Evolutionary conservation across 1,140 invertebrate genomes (phyloP).

Genomic region (Dendrolimus kikuchii): DNA sequence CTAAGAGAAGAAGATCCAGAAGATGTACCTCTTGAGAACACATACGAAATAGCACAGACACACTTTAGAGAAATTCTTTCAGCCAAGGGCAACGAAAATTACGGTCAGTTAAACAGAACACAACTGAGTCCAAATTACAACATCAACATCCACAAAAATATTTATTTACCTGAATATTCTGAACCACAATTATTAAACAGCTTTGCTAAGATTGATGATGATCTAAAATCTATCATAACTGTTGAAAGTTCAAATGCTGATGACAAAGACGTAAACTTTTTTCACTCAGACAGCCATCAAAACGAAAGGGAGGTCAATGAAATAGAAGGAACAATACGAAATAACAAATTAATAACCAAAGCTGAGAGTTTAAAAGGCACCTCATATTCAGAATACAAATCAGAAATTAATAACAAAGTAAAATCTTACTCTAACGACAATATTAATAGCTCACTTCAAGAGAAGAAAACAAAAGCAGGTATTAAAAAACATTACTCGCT

Average conservation of each 20-base stretch:
- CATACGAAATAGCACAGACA: conserved; percentile 55
- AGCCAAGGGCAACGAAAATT: conserved; percentile 45
- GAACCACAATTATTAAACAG: conserved; percentile 44
- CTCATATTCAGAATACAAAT: conserved; percentile 29
- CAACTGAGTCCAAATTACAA: conserved; percentile 22
- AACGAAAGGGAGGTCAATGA: conserved; percentile 68
- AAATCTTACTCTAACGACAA: conserved; percentile 60
- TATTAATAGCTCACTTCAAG: conserved; percentile 35
- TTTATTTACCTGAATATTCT: conserved; percentile 33
- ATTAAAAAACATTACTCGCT: conserved; percentile 70
- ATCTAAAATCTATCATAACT: conserved; percentile 63
- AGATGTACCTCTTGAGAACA: conserved; percentile 57
- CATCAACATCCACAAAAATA: conserved; percentile 22
- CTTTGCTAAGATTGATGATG: conserved; percentile 57
- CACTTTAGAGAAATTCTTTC: conserved; percentile 54
- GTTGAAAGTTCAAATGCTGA: conserved; percentile 55
- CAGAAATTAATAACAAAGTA: conserved; percentile 36
- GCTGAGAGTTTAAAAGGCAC: conserved; percentile 53
- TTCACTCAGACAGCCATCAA: conserved; percentile 52
- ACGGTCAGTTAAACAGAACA: conserved; percentile 58
- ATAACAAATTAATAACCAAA: conserved; percentile 63
- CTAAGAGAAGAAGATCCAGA: conserved; percentile 70
- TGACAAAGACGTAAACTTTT: conserved; percentile 42
- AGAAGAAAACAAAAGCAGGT: conserved; percentile 38
- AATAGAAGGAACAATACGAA: conserved; percentile 65